Conservation (phyloP, 2,797 vertebrate species). For the Pygocentrus nattereri region DNA sequence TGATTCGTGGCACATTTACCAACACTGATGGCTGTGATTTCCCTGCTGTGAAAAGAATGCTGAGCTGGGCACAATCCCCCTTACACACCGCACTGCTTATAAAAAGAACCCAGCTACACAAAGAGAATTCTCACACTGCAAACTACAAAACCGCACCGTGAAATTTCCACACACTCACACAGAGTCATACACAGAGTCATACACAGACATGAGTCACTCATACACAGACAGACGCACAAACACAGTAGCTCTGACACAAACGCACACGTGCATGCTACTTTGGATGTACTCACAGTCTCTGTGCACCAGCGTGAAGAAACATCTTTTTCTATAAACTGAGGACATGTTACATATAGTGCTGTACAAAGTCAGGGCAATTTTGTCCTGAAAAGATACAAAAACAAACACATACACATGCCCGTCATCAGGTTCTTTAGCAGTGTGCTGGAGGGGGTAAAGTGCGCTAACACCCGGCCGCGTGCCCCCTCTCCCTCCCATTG, state of each 20-base stretch:
- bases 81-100: neutral
- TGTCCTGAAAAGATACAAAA: neutral
- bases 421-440: constrained; percentile 45
- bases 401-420: constrained; percentile 16
- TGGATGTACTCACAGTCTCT: too few species aligned
- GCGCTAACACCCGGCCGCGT: constrained; percentile 52
- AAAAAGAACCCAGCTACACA: constrained; percentile 13
- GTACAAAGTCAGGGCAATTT: neutral
- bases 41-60: constrained; percentile 27
- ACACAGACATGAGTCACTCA: constrained; percentile 8
- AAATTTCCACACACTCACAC: constrained; percentile 24
- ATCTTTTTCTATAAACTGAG: too few species aligned
- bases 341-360: too few species aligned
- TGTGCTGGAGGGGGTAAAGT: constrained; percentile 32
- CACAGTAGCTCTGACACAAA: too few species aligned
- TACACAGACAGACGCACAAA: constrained; percentile 7
- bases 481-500: constrained; percentile 17
- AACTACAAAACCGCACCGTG: neutral
- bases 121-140: neutral
- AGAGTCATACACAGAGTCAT: constrained; percentile 3
- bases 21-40: constrained; percentile 23
- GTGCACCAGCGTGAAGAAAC: too few species aligned
- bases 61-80: constrained; percentile 42
- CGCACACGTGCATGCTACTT: too few species aligned
- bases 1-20: constrained; percentile 3